Conservation (phyloP, 2,797 vertebrate species). For the Sebastes iracundus region DNA sequence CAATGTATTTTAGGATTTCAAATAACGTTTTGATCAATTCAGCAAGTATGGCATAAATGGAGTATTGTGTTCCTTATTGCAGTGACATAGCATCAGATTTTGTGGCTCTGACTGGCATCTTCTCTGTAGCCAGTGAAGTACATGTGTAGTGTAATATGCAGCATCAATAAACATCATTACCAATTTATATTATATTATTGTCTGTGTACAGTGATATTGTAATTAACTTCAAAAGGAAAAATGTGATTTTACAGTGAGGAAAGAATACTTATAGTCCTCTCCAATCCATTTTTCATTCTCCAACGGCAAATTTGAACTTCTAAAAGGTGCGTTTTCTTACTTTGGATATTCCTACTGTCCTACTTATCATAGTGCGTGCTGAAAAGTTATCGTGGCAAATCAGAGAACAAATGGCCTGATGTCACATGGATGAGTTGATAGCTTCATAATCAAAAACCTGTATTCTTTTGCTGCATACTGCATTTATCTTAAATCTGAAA, state of each 20-base stretch:
- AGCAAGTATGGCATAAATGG: background rate
- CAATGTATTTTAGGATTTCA: background rate
- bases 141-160: background rate
- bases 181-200: background rate
- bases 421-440: slow-evolving; percentile 18
- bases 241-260: background rate
- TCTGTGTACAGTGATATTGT: background rate
- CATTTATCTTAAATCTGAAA: slow-evolving; percentile 41
- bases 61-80: background rate
- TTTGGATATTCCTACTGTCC: slow-evolving; percentile 5
- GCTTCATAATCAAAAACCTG: background rate
- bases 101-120: background rate
- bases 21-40: background rate
- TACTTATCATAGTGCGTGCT: background rate
- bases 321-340: background rate
- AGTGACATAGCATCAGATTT: background rate
- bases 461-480: background rate
- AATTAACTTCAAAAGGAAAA: background rate
- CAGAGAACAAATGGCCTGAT: background rate
- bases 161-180: background rate
- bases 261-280: background rate
- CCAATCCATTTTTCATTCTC: background rate
- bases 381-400: background rate
- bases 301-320: background rate
- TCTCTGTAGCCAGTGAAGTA: too few relatives aligned